Evolutionary conservation across 2,888 invertebrate genomes (phyloP), one percentile per base, ranked within the genome.

Genomic region (Nymphalis polychloros): DNA sequence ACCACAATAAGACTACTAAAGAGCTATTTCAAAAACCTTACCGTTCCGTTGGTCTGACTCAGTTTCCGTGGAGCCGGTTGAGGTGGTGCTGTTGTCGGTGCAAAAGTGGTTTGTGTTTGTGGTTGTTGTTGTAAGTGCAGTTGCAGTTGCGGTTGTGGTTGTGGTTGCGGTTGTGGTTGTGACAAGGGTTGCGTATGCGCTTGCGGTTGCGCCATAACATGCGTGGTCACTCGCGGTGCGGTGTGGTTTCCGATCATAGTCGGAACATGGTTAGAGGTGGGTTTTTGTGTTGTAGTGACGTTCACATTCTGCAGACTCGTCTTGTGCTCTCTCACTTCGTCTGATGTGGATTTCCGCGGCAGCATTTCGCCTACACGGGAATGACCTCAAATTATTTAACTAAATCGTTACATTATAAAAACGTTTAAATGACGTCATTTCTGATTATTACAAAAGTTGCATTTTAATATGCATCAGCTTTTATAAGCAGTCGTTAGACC

Each of bases 21-120:
- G 65, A 74, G 66, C 73, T 65, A 63, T 60, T 57, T 64, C 59
- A 13, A 27, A 64, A 78, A 76, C 80, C 85, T 87, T 84, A 89
- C 92, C 90, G 88, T 90, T 82, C 89, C 89, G 59, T 90, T 90
- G 35, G 86, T 78, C 86, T 90, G 90, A 79, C 92, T 92, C 74
- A 93, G 83, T 81, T 86, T 86, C 76, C 92, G 82, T 59, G 93
- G 93, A 71, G 93, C 93, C 7, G 93, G 93, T 79, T 90, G 91
- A 71, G 92, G 93, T 71, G 88, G 86, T 48, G 83, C 82, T 59
- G 75, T 68, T 63, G 67, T 73, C 23, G 70, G 68, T 69, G 72
- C 65, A 59, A 68, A 63, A 46, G 69, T 69, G 46, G 72, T 68
- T 71, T 75, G 75, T 48, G 72, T 66, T 69, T 70, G 73, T 55